A percentile compares a stretch with the other conserved stretches of the same genome.
phyloP scores from a whole-genome alignment of 2,113 vertebrate species.

The Hippocampus comes region DNA sequence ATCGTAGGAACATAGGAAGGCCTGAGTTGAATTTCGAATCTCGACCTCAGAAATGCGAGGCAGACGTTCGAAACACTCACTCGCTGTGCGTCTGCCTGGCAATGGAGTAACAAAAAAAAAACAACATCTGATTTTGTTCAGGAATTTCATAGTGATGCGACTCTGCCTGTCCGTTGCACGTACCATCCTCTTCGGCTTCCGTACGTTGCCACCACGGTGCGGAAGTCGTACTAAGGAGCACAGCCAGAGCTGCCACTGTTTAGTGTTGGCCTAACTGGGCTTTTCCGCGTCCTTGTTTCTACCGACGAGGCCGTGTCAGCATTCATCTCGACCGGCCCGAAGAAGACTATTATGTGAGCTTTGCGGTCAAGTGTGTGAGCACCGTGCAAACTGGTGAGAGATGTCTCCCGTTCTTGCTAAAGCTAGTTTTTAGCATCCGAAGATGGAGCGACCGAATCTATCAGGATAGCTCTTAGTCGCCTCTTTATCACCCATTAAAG shows the following conservation, averaged over 20 bases:
- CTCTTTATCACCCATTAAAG: constrained; percentile 15
- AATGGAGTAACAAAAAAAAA: no score
- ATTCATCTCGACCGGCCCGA: constrained; percentile 20
- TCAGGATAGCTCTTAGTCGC: constrained; percentile 41
- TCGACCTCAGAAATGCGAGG: no score
- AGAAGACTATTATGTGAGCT: constrained; percentile 61
- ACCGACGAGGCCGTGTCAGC: constrained; percentile 27
- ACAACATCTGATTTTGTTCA: not conserved
- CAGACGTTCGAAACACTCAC: no score
- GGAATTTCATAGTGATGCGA: not conserved
- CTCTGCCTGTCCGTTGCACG: not conserved
- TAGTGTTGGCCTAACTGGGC: constrained; percentile 31
- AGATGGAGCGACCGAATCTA: constrained; percentile 53
- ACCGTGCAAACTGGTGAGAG: constrained; percentile 70
- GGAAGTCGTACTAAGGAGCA: constrained; percentile 65
- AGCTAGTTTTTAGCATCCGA: constrained; percentile 62
- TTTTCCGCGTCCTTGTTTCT: constrained; percentile 2
- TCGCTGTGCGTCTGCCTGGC: not conserved
- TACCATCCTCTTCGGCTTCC: constrained; percentile 65
- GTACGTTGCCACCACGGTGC: constrained; percentile 44
- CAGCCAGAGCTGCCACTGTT: constrained; percentile 48
- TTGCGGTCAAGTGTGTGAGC: constrained; percentile 55
- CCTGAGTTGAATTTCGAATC: no score
- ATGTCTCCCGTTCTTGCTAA: constrained; percentile 35
- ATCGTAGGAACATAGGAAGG: no score